Evolutionary conservation across 2,113 vertebrate species (phyloP).

Genomic region (Pygoscelis adeliae): DNA sequence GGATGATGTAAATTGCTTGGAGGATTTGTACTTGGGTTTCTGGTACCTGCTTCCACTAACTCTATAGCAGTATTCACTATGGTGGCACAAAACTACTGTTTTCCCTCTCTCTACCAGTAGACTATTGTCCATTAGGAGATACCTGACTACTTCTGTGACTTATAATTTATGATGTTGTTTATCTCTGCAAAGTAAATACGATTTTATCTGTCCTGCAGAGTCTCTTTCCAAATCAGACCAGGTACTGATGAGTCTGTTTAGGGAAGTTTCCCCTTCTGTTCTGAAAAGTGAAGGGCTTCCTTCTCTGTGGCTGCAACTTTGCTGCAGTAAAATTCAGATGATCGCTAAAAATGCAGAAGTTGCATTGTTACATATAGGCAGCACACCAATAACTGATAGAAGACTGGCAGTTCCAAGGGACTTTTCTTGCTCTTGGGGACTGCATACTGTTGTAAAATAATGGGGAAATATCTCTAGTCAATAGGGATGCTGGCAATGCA

Average conservation of each 20-base stretch:
- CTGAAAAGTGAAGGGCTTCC: not conserved
- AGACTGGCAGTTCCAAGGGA: not conserved
- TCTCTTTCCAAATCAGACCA: not conserved
- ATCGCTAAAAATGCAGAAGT: not conserved
- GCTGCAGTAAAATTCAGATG: not conserved
- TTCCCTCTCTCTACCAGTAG: not conserved
- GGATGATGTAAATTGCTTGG: not conserved
- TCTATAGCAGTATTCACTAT: rapidly evolving
- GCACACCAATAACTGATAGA: not conserved
- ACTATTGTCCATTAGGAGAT: not conserved
- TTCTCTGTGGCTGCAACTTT: not conserved
- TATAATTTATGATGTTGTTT: not conserved
- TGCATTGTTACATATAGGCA: not conserved
- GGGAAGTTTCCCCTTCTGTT: not conserved
- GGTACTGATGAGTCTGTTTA: not conserved
- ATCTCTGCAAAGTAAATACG: not conserved
- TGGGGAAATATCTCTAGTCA: not conserved
- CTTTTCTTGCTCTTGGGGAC: not conserved
- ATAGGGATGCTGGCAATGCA: not conserved
- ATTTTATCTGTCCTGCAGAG: not conserved
- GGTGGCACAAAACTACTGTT: not conserved
- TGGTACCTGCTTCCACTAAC: not conserved
- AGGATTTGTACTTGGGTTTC: not conserved
- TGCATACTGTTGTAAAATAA: not conserved
- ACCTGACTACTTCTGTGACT: not conserved